Base-by-base conservation (phyloP, 2,113 vertebrate genomes). In the Cygnus buccinator region DNA sequence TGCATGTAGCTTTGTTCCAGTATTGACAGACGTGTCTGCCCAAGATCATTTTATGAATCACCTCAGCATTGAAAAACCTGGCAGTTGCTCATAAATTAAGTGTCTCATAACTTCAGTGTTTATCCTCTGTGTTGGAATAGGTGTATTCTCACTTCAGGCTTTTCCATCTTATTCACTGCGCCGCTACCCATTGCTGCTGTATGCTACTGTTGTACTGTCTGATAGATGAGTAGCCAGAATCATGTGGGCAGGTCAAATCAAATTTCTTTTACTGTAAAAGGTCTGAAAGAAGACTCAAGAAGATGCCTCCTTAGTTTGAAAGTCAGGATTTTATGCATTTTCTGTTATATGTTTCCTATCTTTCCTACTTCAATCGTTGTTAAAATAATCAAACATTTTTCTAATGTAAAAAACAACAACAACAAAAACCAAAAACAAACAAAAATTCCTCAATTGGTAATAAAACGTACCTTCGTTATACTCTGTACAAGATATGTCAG, bases 21-120 rank as follows among this genome's bases (percentile, higher is more conserved):
- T 83, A 85, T 78, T 94, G 92, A 93, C 93, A 87, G 66, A 79
- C 1, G 5, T 79, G 80, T 89, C 84, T 94, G 52, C n/a, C 76
- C 44, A 17, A 73, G 75, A 86, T 74, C 52, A 22, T 93, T 77
- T 74, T 85, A 83, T 90, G 78, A 77, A 91, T 95, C 82, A 79
- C 54, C 58, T 89, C 55, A 33, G 31, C 23, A 2, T 2, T 65
- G 62, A 26, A 87, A 73, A 79, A 70, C 84, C 84, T 50, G 58
- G 12, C 44, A 73, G 14, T 58, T 21, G 61, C 65, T 74, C 25
- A 15, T 46, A 71, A 43, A 22, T 43, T 9, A 41, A 35, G 31
- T 43, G 52, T 72, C 61, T 67, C 46, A 9, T 72, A 67, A 68
- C 48, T 90, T 83, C n/a, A 61, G 41, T 73, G 35, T 50, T 71